Evolutionary conservation across 2,113 vertebrate species (phyloP).

Genomic region (Phalacrocorax pelagicus): DNA sequence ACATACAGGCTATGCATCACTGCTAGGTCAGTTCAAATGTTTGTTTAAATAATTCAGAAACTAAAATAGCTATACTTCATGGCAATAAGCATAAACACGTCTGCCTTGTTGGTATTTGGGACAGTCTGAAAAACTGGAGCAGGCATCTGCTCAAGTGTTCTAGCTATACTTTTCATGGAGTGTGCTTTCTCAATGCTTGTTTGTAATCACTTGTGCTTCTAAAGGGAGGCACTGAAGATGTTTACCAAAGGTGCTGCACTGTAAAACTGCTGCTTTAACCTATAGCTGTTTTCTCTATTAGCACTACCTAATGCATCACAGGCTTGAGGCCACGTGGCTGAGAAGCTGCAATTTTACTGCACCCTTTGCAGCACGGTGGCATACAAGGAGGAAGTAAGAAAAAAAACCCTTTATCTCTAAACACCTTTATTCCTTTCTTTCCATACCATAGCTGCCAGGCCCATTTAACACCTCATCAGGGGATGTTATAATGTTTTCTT

Average conservation of each 20-base stretch:
- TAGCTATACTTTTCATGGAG: neutral
- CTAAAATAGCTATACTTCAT: neutral
- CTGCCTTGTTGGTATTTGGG: neutral
- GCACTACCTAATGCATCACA: accelerated
- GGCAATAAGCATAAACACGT: neutral
- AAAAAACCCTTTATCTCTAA: neutral
- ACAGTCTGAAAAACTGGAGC: neutral
- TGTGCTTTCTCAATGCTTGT: neutral
- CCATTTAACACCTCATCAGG: neutral
- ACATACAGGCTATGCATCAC: neutral
- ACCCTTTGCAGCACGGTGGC: accelerated
- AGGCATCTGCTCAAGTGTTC: neutral
- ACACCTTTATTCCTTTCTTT: neutral
- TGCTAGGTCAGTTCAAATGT: neutral
- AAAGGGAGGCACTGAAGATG: neutral
- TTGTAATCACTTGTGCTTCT: neutral
- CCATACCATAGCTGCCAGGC: neutral
- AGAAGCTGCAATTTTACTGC: neutral
- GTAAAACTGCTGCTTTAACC: neutral
- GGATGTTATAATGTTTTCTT: neutral
- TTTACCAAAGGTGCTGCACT: neutral
- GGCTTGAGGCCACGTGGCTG: neutral
- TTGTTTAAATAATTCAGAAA: neutral
- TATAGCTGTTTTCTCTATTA: neutral
- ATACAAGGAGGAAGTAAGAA: neutral